Percentiles rank a stretch among this genome's conserved stretches.
These are phyloP conservation scores for Andinoacara biseriatus DNA, from an alignment of 2,113 vertebrate genomes.

Conservation along the genomic window DNA sequence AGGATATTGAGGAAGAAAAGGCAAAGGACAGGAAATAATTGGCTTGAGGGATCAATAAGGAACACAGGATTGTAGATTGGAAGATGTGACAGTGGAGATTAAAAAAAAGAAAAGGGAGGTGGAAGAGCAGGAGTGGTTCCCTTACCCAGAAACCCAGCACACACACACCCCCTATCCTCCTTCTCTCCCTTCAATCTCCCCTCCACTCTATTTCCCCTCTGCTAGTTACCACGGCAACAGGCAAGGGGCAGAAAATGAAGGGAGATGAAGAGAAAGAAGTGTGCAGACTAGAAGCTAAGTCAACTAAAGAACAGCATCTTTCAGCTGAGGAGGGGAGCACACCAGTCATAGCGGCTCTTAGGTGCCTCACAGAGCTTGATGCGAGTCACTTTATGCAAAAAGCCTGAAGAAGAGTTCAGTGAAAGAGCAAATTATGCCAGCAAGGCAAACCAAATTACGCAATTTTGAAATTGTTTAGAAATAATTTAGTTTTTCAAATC, in stretches of 20 bases:
- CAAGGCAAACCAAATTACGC: neutral
- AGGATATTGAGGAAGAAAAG: conserved; percentile 11
- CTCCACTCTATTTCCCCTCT: conserved; percentile 67
- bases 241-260: conserved; percentile 70
- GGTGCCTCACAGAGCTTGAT: neutral
- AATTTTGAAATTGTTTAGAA: neutral
- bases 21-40: conserved; percentile 18
- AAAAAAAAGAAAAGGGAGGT: conserved; percentile 2
- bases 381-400: conserved; percentile 4
- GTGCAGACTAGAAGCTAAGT: conserved; percentile 50
- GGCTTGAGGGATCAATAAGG: conserved; percentile 1
- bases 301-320: conserved; percentile 40
- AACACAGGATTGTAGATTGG: conserved; percentile 3
- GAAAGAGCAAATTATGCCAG: conserved; percentile 13
- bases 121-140: conserved; percentile 37
- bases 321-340: conserved; percentile 3
- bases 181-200: conserved; percentile 52
- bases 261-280: conserved; percentile 48
- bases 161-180: neutral
- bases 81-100: conserved; percentile 21
- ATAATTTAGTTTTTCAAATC: conserved; percentile 1
- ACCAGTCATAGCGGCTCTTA: neutral
- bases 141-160: conserved; percentile 57
- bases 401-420: conserved; percentile 14
- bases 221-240: conserved; percentile 82